Evolutionary conservation across 2,797 vertebrate species (phyloP).

Genomic region (Melanotaenia boesemani): DNA sequence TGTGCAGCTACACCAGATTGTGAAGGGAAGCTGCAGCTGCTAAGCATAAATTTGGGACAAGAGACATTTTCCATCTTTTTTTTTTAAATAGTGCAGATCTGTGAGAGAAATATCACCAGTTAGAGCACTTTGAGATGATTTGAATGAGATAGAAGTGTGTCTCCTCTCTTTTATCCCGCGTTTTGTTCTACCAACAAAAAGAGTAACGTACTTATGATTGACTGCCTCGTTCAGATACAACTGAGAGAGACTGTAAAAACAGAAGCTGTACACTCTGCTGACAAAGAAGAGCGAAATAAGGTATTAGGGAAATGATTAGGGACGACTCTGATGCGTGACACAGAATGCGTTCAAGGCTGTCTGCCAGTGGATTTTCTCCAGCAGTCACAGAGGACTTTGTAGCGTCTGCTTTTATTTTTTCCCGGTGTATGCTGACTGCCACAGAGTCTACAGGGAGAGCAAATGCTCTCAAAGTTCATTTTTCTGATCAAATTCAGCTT

Average conservation of each 20-base stretch:
- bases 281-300: not conserved
- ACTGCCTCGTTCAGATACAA: constrained; percentile 9
- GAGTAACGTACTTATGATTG: not conserved
- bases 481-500: not conserved
- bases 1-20: no score
- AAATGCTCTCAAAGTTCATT: no score
- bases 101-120: no score
- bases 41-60: no score
- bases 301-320: not conserved
- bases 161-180: no score
- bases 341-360: not conserved
- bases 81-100: no score
- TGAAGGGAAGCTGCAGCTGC: no score
- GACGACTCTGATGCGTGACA: not conserved
- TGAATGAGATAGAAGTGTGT: no score
- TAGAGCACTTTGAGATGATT: no score
- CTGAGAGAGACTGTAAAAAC: not conserved
- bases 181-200: not conserved
- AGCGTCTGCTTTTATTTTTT: not conserved
- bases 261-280: not conserved
- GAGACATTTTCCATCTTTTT: no score
- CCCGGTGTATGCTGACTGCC: no score
- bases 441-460: not conserved
- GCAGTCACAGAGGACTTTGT: not conserved
- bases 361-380: not conserved